Evolutionary conservation across 2,888 invertebrate genomes (phyloP).

Genomic region (Deilephila elpenor): DNA sequence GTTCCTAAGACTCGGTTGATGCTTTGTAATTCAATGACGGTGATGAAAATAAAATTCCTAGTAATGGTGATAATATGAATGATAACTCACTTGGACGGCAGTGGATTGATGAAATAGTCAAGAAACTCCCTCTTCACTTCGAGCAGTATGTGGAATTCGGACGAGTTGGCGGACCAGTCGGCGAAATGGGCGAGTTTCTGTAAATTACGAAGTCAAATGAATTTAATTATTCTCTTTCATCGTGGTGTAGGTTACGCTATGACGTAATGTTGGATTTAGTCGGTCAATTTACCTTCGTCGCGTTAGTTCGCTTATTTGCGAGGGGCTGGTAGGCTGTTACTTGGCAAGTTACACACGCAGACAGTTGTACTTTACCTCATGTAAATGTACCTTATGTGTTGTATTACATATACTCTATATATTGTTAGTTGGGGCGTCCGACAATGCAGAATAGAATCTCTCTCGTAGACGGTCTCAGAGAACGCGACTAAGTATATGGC

Average conservation of each 20-base stretch:
- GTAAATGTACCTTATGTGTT: neutral
- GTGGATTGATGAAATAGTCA: constrained; percentile 86
- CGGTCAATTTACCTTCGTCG: constrained; percentile 40
- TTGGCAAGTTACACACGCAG: constrained; percentile 3
- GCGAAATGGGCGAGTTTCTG: constrained; percentile 89
- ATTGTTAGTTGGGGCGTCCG: neutral
- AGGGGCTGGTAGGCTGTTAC: constrained; percentile 18
- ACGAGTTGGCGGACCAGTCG: constrained; percentile 90
- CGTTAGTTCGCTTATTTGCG: constrained; percentile 13
- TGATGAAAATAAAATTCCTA: too few relatives aligned
- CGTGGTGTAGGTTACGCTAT: constrained; percentile 47
- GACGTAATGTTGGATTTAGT: constrained; percentile 43
- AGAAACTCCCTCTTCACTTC: constrained; percentile 90
- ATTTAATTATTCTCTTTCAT: constrained; percentile 61
- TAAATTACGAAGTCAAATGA: constrained; percentile 55
- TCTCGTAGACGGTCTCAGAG: neutral
- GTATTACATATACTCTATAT: neutral
- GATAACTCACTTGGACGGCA: constrained; percentile 82
- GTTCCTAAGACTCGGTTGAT: too few relatives aligned
- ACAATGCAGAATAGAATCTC: neutral
- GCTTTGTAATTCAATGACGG: too few relatives aligned
- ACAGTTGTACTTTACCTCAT: constrained; percentile 6
- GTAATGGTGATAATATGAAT: neutral
- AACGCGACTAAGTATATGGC: neutral
- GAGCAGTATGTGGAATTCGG: constrained; percentile 88